These are phyloP conservation scores for Adelognathus sp. DNA, from an alignment of 2,888 invertebrate genomes.

Conservation along the genomic window DNA sequence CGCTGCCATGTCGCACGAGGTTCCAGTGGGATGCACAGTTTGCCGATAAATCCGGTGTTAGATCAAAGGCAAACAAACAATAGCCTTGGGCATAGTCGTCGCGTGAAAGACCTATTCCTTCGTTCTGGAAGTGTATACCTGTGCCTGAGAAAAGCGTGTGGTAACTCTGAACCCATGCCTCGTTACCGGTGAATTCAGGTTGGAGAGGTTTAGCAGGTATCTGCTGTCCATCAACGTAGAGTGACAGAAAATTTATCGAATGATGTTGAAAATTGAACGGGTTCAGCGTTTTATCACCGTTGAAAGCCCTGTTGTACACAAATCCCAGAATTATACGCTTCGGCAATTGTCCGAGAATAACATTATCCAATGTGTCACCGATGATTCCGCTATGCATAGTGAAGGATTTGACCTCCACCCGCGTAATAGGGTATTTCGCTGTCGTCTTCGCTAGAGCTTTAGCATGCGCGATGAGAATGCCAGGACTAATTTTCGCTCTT, in stretches of 20 bases:
- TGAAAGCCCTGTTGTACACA: conserved; percentile 58
- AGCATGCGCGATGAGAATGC: neutral
- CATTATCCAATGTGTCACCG: conserved; percentile 67
- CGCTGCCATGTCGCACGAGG: conserved; percentile 54
- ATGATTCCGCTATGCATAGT: conserved; percentile 61
- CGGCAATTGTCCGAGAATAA: conserved; percentile 68
- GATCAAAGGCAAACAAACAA: conserved; percentile 63
- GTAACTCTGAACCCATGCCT: no score
- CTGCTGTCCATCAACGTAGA: no score
- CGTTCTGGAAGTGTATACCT: no score
- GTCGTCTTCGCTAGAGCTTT: neutral
- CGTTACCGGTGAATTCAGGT: no score
- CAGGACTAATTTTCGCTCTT: conserved; percentile 9
- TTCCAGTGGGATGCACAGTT: conserved; percentile 52
- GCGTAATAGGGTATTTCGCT: neutral
- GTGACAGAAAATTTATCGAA: neutral
- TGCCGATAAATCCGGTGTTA: conserved; percentile 64
- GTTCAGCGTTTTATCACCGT: conserved; percentile 47
- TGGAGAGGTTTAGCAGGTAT: no score
- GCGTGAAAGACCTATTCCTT: conserved; percentile 19
- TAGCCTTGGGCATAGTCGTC: conserved; percentile 48
- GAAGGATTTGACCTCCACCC: conserved; percentile 29
- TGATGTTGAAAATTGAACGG: neutral
- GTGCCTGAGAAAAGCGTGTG: no score
- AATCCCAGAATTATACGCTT: conserved; percentile 68